phyloP scores from a whole-genome alignment of 2,797 vertebrate species.

The Ibycter americanus region DNA sequence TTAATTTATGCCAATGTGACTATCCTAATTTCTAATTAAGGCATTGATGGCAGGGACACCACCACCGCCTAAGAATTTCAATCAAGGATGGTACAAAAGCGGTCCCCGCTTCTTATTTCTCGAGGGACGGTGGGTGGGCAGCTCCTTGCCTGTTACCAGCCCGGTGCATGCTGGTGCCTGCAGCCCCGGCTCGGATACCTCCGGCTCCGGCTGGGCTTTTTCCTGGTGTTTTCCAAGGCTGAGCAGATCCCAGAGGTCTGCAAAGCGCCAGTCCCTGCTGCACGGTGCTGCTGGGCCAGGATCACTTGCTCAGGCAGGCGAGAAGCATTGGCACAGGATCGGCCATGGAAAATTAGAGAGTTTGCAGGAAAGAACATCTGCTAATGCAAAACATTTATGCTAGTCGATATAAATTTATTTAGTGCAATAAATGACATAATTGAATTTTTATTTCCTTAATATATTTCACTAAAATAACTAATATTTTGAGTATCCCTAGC shows the following conservation, averaged over 20 bases:
- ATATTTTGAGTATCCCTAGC: constrained; percentile 72
- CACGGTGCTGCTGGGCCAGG: neutral
- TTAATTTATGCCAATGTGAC: constrained; percentile 81
- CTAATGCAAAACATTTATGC: constrained; percentile 72
- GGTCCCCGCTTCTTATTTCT: neutral
- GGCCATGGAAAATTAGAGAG: neutral
- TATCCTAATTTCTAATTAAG: constrained; percentile 81
- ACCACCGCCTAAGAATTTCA: constrained; percentile 50
- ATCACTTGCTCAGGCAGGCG: accelerated
- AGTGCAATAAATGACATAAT: constrained; percentile 78
- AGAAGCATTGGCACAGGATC: accelerated
- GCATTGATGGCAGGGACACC: constrained; percentile 68
- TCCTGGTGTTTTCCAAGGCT: accelerated
- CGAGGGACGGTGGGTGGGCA: accelerated
- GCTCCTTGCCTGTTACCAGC: neutral
- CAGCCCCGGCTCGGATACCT: accelerated
- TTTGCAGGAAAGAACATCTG: constrained; percentile 53
- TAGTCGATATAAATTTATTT: constrained; percentile 79
- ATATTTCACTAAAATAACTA: constrained; percentile 76
- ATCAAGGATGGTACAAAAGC: constrained; percentile 12
- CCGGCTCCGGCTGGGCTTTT: neutral
- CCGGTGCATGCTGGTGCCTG: accelerated
- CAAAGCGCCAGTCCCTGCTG: accelerated
- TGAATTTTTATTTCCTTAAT: constrained; percentile 82
- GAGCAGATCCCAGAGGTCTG: neutral